Evolutionary conservation across 2,888 invertebrate genomes (phyloP).

Genomic region (Agrochola lychnidis): DNA sequence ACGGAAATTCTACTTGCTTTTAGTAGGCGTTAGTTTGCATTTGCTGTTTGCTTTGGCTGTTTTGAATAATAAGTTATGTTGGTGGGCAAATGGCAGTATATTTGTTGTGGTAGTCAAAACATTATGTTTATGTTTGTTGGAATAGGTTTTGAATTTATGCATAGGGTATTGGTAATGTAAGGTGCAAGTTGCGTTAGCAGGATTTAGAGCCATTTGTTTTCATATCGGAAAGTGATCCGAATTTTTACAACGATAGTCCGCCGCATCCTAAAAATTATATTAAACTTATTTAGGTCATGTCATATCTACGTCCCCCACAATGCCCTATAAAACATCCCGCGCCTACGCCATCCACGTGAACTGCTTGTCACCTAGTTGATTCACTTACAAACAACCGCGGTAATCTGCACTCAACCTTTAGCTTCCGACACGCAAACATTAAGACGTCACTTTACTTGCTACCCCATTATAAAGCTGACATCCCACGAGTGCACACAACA

Average conservation of each 20-base stretch:
- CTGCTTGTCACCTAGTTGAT: conserved; percentile 41
- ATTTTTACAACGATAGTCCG: not conserved
- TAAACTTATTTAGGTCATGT: conserved; percentile 32
- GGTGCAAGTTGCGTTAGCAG: not conserved
- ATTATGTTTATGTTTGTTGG: conserved; percentile 4
- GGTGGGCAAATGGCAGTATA: conserved; percentile 2
- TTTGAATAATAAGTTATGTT: conserved; percentile 50
- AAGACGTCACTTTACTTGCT: conserved; percentile 48
- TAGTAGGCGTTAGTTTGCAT: conserved; percentile 38
- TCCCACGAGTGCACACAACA: conserved; percentile 27
- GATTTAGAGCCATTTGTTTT: not conserved
- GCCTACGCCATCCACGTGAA: conserved; percentile 35
- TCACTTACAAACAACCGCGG: conserved; percentile 41
- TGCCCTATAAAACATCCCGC: conserved; percentile 23
- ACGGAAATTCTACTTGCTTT: conserved; percentile 30
- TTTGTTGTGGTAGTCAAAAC: conserved; percentile 23
- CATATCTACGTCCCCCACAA: not conserved
- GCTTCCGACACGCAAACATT: conserved; percentile 52
- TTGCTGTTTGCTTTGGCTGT: conserved; percentile 36
- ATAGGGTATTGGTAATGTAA: not conserved
- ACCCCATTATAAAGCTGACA: conserved; percentile 46
- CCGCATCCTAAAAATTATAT: conserved; percentile 12
- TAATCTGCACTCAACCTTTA: conserved; percentile 47
- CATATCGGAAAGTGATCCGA: not conserved
- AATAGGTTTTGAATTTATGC: conserved; percentile 7